Base-by-base conservation (phyloP, 2,113 vertebrate genomes). In the Camelus dromedarius region DNA sequence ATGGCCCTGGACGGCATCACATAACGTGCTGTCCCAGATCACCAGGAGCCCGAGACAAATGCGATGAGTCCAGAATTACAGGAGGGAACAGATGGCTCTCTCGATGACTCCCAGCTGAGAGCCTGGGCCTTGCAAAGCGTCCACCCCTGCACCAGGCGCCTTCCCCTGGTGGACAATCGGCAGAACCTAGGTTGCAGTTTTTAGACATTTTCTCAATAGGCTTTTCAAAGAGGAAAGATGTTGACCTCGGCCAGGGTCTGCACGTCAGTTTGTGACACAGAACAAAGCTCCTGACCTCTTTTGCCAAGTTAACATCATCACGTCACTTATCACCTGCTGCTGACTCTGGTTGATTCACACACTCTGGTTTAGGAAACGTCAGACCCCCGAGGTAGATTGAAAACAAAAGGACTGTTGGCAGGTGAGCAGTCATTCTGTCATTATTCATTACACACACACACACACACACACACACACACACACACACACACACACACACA, bases 41-140 rank as follows among this genome's bases (percentile, higher is more conserved):
- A 93, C 91, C 91, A 83, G 86, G 96, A 90, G 54, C 86, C 83
- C 77, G 93, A 79, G 92, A 97, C 95, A 93, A 95, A 91, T 62
- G 70, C 58, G 19, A 0, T 0, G 42, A 87, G 64, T 48, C 75
- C 89, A 48, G 81, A 89, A 77, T 92, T 70, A 50, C 1, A 67
- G 89, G 28, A 75, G 85, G 67, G 81, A 79, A 54, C 30, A 54
- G 79, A 62, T 48, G 8, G 80, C 62, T 73, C 84, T 76, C 93
- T 38, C 50, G 85, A 86, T 66, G 81, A 79, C 76, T 96, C 88
- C 42, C 38, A 96, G 70, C 26, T 67, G 96, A 92, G 76, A 30
- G 24, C 48, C 35, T 22, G 48, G 77, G 79, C 58, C 66, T 81
- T 14, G 19, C 35, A 62, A 86, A 93, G 38, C 22, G 13, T 8